Percentiles rank a stretch among this genome's conserved stretches.
Conservation (phyloP, 2,888 invertebrate genomes). For the Nymphalis c-album region DNA sequence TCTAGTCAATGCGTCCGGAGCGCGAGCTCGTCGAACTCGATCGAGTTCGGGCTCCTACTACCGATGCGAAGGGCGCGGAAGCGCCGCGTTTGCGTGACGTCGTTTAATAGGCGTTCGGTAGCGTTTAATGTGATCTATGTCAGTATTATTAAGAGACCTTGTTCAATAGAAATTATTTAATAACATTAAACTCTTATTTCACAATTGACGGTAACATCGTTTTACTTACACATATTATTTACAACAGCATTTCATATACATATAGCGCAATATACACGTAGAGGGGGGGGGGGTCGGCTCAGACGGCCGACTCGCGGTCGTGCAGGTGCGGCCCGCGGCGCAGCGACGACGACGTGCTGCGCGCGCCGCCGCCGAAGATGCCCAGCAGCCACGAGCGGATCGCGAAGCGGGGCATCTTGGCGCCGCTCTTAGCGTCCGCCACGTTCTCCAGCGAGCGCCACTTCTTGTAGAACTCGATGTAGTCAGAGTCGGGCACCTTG, state of each 20-base stretch:
- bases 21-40: background rate
- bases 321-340: slow-evolving; percentile 72
- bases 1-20: slow-evolving; percentile 13
- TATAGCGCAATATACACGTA: slow-evolving; percentile 56
- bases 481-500: slow-evolving; percentile 68
- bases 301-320: slow-evolving; percentile 77
- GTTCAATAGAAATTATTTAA: slow-evolving; percentile 81
- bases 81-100: background rate
- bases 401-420: slow-evolving; percentile 84
- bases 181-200: slow-evolving; percentile 82
- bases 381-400: slow-evolving; percentile 88
- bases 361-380: slow-evolving; percentile 86
- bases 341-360: slow-evolving; percentile 81
- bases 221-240: slow-evolving; percentile 81
- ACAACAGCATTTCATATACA: slow-evolving; percentile 75
- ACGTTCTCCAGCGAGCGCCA: slow-evolving; percentile 91
- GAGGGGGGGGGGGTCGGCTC: slow-evolving; percentile 41
- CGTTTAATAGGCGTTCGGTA: slow-evolving; percentile 37
- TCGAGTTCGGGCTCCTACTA: slow-evolving; percentile 9
- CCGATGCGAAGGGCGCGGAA: background rate
- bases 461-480: slow-evolving; percentile 83
- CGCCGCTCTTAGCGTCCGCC: slow-evolving; percentile 64
- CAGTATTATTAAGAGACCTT: slow-evolving; percentile 76
- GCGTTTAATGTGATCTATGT: slow-evolving; percentile 71
- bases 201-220: slow-evolving; percentile 82